Conservation (phyloP, 2,797 vertebrate species). For the Pyrocephalus nanus region DNA sequence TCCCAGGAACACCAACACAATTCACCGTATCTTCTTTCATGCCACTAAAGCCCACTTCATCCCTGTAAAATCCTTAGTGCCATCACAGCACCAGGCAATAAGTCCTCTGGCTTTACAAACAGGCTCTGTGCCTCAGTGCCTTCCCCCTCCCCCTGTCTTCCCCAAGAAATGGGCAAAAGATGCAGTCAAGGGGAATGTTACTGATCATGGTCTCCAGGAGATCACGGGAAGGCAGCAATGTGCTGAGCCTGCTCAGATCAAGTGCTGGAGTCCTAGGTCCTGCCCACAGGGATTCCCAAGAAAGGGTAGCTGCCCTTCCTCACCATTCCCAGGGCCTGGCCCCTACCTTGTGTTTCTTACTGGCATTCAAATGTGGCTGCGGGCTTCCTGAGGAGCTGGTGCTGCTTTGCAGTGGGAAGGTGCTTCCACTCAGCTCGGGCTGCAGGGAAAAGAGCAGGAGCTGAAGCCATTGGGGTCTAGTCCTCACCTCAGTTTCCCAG, state of each 20-base stretch:
- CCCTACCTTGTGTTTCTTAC: conserved; percentile 60
- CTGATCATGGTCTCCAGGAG: neutral
- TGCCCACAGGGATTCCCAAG: neutral
- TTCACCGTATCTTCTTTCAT: neutral
- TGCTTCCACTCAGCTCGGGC: conserved; percentile 8
- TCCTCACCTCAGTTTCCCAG: neutral
- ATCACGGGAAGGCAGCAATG: neutral
- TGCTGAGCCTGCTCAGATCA: neutral
- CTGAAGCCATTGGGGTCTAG: neutral
- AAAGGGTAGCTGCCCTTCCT: neutral
- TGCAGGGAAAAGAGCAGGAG: conserved; percentile 21
- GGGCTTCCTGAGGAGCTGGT: neutral
- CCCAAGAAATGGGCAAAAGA: neutral
- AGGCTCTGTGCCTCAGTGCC: neutral
- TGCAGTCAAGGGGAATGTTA: neutral
- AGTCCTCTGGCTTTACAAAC: neutral
- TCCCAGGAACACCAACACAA: neutral
- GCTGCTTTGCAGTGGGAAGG: neutral
- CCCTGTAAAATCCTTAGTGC: accelerated
- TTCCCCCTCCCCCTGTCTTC: neutral
- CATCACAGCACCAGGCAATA: neutral
- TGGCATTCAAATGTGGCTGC: neutral
- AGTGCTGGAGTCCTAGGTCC: neutral
- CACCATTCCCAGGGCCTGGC: neutral
- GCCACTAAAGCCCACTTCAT: neutral